Conservation (phyloP, 2,113 vertebrate genomes). For the Neolamprologus hecqui region DNA sequence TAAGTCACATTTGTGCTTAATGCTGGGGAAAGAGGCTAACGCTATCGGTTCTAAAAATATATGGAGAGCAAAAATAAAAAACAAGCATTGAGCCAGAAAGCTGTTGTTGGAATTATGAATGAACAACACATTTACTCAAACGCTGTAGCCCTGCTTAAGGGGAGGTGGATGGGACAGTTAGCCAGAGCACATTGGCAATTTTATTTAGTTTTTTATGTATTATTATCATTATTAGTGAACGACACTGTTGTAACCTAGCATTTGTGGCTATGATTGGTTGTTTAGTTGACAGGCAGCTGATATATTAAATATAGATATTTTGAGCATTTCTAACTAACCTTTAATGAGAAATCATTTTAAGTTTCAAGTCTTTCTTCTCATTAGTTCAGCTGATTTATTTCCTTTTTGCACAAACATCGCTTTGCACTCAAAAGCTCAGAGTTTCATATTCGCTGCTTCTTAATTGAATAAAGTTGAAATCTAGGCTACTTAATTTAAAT, state of each 20-base stretch:
- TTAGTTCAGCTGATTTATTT: background rate
- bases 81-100: background rate
- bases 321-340: background rate
- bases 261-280: background rate
- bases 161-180: background rate
- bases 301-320: background rate
- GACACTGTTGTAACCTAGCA: background rate
- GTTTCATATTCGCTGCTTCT: background rate
- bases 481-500: background rate
- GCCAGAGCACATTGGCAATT: background rate
- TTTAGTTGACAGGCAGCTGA: background rate
- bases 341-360: background rate
- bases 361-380: background rate
- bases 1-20: background rate
- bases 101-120: background rate
- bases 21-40: background rate
- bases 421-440: background rate
- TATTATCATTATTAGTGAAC: background rate
- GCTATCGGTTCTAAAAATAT: background rate
- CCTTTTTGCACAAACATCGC: background rate
- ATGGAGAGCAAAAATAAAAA: background rate
- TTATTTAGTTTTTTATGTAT: background rate
- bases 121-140: background rate
- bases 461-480: background rate
- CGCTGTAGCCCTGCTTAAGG: background rate